Conservation (phyloP, 2,797 vertebrate species). For the Glossophaga mutica region DNA sequence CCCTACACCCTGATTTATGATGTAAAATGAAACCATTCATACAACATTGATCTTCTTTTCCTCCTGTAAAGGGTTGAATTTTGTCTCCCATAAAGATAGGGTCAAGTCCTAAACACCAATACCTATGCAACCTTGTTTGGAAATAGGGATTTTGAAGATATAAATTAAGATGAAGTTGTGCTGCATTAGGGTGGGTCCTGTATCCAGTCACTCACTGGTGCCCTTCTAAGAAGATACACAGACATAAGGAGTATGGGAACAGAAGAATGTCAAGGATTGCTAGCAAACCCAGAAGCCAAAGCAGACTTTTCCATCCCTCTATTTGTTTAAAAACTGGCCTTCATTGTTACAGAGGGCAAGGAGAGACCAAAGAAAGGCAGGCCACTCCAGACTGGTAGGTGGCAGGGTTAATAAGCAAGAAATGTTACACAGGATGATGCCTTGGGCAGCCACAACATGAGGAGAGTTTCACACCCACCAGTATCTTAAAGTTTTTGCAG, state of each 20-base stretch:
- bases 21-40: constrained; percentile 69
- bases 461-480: neutral
- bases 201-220: neutral
- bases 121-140: neutral
- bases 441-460: neutral
- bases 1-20: constrained; percentile 54
- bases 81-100: too few relatives aligned
- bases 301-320: neutral
- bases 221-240: neutral
- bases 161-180: neutral
- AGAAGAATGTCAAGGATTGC: neutral
- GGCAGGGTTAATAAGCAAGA: neutral
- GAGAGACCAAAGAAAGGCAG: neutral
- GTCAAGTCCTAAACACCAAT: neutral
- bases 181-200: too few relatives aligned
- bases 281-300: neutral
- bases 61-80: neutral
- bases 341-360: neutral
- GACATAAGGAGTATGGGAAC: neutral
- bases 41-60: constrained; percentile 69
- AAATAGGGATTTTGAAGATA: neutral
- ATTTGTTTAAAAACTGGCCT: neutral
- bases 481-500: neutral
- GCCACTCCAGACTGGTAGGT: neutral
- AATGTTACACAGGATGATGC: neutral